phyloP scores from a whole-genome alignment of 2,888 invertebrate genomes.

The Smittia aterrima region DNA sequence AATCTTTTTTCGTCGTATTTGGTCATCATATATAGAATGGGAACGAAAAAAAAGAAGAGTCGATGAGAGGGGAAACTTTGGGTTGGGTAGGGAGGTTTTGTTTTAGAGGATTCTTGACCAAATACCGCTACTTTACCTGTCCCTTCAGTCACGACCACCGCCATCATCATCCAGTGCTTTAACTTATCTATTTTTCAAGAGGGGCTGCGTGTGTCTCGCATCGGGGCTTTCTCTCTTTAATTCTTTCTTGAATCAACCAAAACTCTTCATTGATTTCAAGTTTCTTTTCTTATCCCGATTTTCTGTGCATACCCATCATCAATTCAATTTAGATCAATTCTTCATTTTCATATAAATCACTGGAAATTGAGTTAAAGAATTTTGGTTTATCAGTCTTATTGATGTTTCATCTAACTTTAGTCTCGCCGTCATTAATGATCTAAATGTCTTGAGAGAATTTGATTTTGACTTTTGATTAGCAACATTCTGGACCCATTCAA shows the following conservation, averaged over 20 bases:
- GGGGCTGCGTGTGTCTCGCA: background rate
- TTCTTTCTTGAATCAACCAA: slow-evolving; percentile 31
- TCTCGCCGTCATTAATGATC: slow-evolving; percentile 10
- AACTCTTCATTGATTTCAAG: slow-evolving; percentile 27
- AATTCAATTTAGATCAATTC: background rate
- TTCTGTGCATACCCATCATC: background rate
- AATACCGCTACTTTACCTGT: slow-evolving; percentile 30
- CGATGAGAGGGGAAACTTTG: background rate
- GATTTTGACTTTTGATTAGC: slow-evolving; percentile 35
- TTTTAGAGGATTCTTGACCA: slow-evolving; percentile 6
- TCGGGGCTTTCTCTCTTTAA: slow-evolving; percentile 19
- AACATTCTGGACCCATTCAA: slow-evolving; percentile 32
- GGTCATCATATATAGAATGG: background rate
- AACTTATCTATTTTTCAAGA: background rate
- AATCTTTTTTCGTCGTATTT: slow-evolving; percentile 14
- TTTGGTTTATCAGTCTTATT: slow-evolving; percentile 37
- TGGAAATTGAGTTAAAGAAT: slow-evolving; percentile 28
- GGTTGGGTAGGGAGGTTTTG: background rate
- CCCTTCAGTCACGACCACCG: background rate
- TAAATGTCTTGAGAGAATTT: slow-evolving; percentile 35
- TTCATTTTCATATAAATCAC: slow-evolving; percentile 2
- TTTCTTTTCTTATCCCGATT: background rate
- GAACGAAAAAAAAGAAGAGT: background rate
- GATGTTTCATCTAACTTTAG: slow-evolving; percentile 4
- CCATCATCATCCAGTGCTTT: slow-evolving; percentile 7